A percentile compares a stretch with the other conserved stretches of the same genome.
These are phyloP conservation scores for Suncus etruscus DNA, from an alignment of 2,113 vertebrate species.

Conservation along the genomic window DNA sequence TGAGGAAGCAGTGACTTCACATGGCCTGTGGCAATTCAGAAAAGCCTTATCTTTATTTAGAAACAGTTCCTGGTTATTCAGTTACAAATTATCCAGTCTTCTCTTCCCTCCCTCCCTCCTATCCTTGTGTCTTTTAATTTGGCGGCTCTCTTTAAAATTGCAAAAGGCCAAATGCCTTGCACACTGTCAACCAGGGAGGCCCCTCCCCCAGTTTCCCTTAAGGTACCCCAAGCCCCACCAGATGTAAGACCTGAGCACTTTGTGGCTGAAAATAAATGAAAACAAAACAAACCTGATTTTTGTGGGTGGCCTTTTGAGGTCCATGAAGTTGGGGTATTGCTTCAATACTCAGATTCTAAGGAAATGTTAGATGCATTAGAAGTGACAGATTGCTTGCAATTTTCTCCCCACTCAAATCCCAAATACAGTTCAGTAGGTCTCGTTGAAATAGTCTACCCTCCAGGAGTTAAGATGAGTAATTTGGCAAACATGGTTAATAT, in stretches of 20 bases:
- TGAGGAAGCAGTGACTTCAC: constrained; percentile 35
- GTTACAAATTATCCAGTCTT: constrained; percentile 10
- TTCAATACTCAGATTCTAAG: too few species aligned
- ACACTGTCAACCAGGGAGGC: too few species aligned
- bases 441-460: neutral
- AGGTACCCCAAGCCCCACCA: too few species aligned
- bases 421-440: neutral
- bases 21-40: neutral
- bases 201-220: too few species aligned
- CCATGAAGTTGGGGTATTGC: neutral
- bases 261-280: too few species aligned
- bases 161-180: too few species aligned
- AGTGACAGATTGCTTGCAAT: too few species aligned
- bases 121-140: neutral
- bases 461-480: constrained; percentile 35
- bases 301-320: neutral
- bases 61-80: constrained; percentile 43
- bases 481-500: constrained; percentile 9
- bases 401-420: neutral
- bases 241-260: too few species aligned
- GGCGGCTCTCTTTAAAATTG: neutral
- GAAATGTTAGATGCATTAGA: too few species aligned
- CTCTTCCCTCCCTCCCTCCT: neutral
- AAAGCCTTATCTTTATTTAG: constrained; percentile 45
- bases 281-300: neutral